phyloP scores from a whole-genome alignment of 30 jellyfish, hydroid and myxozoan species.

The Chironex yamaguchii region DNA sequence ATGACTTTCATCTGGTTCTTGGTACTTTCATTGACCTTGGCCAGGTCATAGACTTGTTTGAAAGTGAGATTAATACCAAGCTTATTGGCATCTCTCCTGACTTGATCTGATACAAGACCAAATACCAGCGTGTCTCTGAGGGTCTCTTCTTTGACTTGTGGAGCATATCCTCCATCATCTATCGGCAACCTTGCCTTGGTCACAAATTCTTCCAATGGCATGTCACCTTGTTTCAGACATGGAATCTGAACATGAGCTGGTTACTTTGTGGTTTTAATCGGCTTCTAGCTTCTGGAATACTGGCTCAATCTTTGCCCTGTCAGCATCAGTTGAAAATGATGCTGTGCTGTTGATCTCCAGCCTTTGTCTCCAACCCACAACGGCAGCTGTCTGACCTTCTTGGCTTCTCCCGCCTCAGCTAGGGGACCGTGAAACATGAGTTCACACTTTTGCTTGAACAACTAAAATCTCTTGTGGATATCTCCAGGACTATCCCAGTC shows the following conservation, averaged over 20 bases:
- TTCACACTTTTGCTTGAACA: not conserved
- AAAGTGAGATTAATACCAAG: not conserved
- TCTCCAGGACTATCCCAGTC: not conserved
- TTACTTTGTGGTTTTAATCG: not conserved
- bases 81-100: not conserved
- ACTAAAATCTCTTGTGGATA: not conserved
- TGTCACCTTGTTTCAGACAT: not conserved
- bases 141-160: not conserved
- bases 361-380: constrained; percentile 3
- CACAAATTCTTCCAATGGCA: not conserved
- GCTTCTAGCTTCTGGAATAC: not conserved
- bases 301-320: not conserved
- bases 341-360: constrained; percentile 1
- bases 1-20: too few species aligned
- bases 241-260: not conserved
- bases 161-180: not conserved
- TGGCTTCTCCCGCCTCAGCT: not conserved
- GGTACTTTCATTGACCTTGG: too few species aligned
- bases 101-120: not conserved
- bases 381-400: not conserved
- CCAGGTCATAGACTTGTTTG: not conserved
- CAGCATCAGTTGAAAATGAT: not conserved
- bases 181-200: not conserved
- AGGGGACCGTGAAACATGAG: not conserved
- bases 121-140: not conserved